A percentile compares a stretch with the other conserved stretches of the same genome.
These are phyloP conservation scores for Hirtodrosophila cameraria DNA, from an alignment of 2,888 invertebrate genomes.

Conservation along the genomic window DNA sequence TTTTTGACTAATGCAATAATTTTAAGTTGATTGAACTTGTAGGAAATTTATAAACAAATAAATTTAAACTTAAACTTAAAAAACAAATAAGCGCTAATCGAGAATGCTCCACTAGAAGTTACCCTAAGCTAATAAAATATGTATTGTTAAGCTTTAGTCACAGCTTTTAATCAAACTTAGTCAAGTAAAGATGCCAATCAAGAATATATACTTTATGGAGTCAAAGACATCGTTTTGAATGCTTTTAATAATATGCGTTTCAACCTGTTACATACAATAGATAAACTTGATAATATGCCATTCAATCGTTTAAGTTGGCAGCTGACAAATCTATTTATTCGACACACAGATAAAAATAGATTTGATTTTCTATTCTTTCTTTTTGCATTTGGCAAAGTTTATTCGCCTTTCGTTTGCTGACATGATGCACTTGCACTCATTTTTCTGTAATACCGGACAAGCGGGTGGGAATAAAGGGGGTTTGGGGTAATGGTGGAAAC, in stretches of 20 bases:
- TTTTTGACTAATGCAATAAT: no score
- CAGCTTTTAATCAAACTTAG: no score
- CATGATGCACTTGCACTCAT: slow-evolving; percentile 73
- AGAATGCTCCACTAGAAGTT: not conserved
- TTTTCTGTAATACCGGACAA: slow-evolving; percentile 27
- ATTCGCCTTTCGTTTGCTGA: slow-evolving; percentile 65
- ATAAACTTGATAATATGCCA: not conserved
- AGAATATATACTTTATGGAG: no score
- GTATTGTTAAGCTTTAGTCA: no score
- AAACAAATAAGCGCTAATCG: not conserved
- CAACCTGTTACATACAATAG: not conserved
- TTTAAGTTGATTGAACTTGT: no score
- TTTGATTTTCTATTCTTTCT: slow-evolving; percentile 9
- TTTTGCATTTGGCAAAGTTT: slow-evolving; percentile 58
- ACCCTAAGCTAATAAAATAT: not conserved
- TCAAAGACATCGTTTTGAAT: no score
- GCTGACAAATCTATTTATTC: slow-evolving; percentile 41
- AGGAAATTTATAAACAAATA: no score
- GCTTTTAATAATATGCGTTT: no score
- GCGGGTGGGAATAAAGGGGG: not conserved
- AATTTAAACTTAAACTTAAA: no score
- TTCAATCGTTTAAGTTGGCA: slow-evolving; percentile 15
- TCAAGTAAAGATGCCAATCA: no score
- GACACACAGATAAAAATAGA: slow-evolving; percentile 36
- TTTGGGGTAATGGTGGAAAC: slow-evolving; percentile 1